phyloP scores from a whole-genome alignment of 2,888 invertebrate genomes.

The Acleris literana region DNA sequence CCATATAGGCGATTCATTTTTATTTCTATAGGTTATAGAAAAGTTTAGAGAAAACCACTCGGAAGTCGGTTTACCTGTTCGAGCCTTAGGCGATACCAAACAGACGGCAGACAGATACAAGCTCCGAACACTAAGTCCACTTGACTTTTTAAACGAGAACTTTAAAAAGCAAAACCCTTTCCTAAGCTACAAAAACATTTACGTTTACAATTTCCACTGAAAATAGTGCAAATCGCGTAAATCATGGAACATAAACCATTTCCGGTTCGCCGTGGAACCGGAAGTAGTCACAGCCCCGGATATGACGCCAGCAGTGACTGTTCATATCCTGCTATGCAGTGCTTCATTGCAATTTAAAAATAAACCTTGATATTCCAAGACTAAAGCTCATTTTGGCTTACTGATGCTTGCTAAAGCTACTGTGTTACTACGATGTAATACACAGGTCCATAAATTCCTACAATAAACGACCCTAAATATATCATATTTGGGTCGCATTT shows the following conservation, averaged over 20 bases:
- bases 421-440: constrained; percentile 4
- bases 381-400: background rate
- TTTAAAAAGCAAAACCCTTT: background rate
- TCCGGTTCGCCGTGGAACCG: constrained; percentile 51
- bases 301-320: constrained; percentile 64
- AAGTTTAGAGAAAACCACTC: too few species aligned
- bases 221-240: constrained; percentile 34
- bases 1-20: too few species aligned
- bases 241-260: constrained; percentile 37
- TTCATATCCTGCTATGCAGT: constrained; percentile 60
- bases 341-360: constrained; percentile 25
- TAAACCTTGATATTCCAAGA: background rate
- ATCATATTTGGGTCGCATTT: background rate
- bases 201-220: constrained; percentile 13
- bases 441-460: background rate
- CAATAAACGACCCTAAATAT: constrained; percentile 6
- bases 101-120: too few species aligned
- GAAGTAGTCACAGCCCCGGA: constrained; percentile 69
- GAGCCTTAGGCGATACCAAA: too few species aligned
- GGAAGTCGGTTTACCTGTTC: too few species aligned
- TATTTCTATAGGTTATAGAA: too few species aligned
- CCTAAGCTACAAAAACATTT: background rate
- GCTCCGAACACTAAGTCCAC: too few species aligned
- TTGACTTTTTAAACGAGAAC: too few species aligned
- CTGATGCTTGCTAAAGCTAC: background rate